Base-by-base conservation (phyloP, 2,888 invertebrate species). In the Tipula lateralis region DNA sequence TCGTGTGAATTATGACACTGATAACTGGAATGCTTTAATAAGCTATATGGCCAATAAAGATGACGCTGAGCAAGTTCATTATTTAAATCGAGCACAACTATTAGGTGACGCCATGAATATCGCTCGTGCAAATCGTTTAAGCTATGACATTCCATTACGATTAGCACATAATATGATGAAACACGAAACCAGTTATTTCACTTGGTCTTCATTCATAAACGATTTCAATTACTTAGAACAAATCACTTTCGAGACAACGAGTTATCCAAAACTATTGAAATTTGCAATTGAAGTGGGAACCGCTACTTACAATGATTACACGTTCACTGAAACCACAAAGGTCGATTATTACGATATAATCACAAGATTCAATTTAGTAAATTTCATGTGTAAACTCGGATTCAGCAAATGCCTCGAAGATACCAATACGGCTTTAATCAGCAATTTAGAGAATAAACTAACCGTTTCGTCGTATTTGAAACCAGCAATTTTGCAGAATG, bases 11-110 rank as follows among this genome's bases (percentile, higher is more conserved):
- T 95, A 95, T 86, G 94, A 94, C 80, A 86, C 87, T 0, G 88
- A 88, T 0, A 94, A 94, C 88, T 95, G 94, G 94, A 87, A 89
- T 0, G 90, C 91, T 0, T 24, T 66, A 19, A 66, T 66, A 24
- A 24, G 24, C 9, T 24, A 66, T 24, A 90, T 96, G 0, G 92
- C 92, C 29, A 90, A 91, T 80, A 92, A 29, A 16, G 44, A 29
- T 16, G 91, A 92, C 30, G 50, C 16, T n/a, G n/a, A 16, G 13
- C 91, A 92, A 83, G 94, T 96, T 84, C 92, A 94, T 85, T 91
- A 93, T 1, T 93, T 94, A 85, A 96, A 96, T 87, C 90, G 96
- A 85, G 96, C 95, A 0, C 96, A 97, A 88, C 91, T 97, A 84
- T 90, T 97, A 5, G 96, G 96, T 86, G 97, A 97, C 88, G 93